These are phyloP conservation scores for Garrulus glandarius DNA, from an alignment of 2,797 vertebrate genomes.

Conservation along the genomic window DNA sequence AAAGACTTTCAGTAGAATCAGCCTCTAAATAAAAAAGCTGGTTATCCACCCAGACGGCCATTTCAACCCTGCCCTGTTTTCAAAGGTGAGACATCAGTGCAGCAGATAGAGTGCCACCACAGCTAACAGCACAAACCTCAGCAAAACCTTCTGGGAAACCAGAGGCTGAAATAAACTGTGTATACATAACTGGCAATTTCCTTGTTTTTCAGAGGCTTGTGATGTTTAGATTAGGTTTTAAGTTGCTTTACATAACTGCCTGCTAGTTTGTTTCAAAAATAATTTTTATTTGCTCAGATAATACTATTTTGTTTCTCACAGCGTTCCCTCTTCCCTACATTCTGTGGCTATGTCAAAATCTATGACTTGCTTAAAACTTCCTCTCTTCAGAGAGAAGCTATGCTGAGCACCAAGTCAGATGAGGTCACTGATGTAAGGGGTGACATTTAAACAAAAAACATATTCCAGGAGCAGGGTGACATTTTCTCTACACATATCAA, in stretches of 20 bases:
- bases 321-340: neutral
- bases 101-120: neutral
- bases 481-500: conserved; percentile 25
- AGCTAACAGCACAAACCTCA: neutral
- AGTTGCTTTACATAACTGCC: neutral
- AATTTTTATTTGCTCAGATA: neutral
- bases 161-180: neutral
- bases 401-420: conserved; percentile 13
- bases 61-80: neutral
- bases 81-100: neutral
- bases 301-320: neutral
- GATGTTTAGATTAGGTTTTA: neutral
- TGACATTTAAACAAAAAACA: conserved; percentile 17
- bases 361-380: neutral
- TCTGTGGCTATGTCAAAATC: neutral
- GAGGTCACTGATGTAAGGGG: conserved; percentile 1
- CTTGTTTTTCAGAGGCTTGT: neutral
- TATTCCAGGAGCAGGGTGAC: conserved; percentile 12
- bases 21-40: neutral
- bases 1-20: neutral
- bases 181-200: neutral
- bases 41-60: neutral
- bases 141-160: neutral
- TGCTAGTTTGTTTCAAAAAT: neutral
- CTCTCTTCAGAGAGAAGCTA: neutral